Evolutionary conservation across 1,140 invertebrate species (phyloP), one percentile per base, ranked within the genome.

Genomic region (Vanessa atalanta): DNA sequence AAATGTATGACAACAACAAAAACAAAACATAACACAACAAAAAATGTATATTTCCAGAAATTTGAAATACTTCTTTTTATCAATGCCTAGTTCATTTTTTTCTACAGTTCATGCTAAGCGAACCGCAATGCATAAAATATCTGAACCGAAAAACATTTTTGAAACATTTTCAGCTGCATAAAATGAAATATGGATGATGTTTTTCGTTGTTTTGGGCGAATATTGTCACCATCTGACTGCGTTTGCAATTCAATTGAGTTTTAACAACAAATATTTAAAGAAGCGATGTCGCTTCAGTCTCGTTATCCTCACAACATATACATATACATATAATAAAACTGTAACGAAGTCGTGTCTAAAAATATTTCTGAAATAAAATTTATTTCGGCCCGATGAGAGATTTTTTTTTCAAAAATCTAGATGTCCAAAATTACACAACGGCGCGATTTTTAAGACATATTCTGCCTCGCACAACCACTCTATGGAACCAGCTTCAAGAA

Each of bases 141-240:
- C 14, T 55, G 16, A 61, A 0, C 9, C 57, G 37, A 69, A 69
- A 69, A 57, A 53, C 51, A n/a, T 53, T 53, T 53, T 53, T 53
- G n/a, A 53, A 20, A 55, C 11, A 47, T 23, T 43, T 11, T 69
- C 26, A 20, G 43, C 31, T 57, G 26, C 66, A 67, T 55, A 55
- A 67, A 43, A 69, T 69, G 31, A 57, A 69, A 69, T 69, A 69
- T 69, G n/a, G 2, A 69, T 57, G 66, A 69, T 60, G 66, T 69
- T 69, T 69, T 69, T 69, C 37, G 55, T 69, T 57, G 66, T 69
- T 69, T 69, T 67, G 31, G 51, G 53, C 9, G 37, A 53, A 69
- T 26, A 60, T 60, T 57, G 31, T 69, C 53, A 51, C 53, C 26
- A 47, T 69, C 37, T 57, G 66, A 43, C 23, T 7, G 16, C n/a